A percentile compares a stretch with the other conserved stretches of the same genome.
phyloP scores from a whole-genome alignment of 2,113 vertebrate species.

The Trichomycterus rosablanca region DNA sequence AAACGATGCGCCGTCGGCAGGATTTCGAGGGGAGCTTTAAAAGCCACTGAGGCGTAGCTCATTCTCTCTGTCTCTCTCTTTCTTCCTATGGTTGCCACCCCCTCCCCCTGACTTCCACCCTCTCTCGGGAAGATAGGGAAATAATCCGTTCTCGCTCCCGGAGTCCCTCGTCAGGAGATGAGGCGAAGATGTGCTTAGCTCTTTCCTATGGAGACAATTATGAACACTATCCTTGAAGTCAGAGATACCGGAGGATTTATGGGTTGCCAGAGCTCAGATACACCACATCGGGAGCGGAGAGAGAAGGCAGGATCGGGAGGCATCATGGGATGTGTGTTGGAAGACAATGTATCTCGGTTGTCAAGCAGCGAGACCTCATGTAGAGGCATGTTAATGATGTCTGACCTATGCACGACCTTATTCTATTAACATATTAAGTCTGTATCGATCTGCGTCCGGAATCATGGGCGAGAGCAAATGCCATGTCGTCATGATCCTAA shows the following conservation, averaged over 20 bases:
- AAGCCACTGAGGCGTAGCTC: conserved; percentile 33
- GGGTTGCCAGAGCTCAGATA: neutral
- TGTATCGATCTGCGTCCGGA: conserved; percentile 14
- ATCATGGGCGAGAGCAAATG: no score
- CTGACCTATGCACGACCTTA: conserved; percentile 4
- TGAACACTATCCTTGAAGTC: neutral
- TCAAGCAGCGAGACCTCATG: neutral
- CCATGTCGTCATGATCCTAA: conserved; percentile 14
- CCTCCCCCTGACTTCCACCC: neutral
- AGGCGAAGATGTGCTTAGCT: conserved; percentile 32
- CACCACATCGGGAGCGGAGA: neutral
- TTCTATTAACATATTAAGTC: neutral
- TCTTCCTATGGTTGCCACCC: conserved; percentile 10
- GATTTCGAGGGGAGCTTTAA: conserved; percentile 42
- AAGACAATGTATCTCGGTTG: neutral
- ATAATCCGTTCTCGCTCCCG: conserved; percentile 23
- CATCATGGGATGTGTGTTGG: neutral
- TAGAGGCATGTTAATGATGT: conserved; percentile 4
- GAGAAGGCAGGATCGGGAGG: neutral
- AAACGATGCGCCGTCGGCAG: conserved; percentile 27
- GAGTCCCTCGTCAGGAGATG: conserved; percentile 23
- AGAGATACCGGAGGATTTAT: conserved; percentile 22
- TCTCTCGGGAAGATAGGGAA: conserved; percentile 5
- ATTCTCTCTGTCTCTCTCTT: conserved; percentile 7
- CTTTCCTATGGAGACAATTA: conserved; percentile 38